phyloP scores from a whole-genome alignment of 2,113 vertebrate species.

The Mellivora capensis region DNA sequence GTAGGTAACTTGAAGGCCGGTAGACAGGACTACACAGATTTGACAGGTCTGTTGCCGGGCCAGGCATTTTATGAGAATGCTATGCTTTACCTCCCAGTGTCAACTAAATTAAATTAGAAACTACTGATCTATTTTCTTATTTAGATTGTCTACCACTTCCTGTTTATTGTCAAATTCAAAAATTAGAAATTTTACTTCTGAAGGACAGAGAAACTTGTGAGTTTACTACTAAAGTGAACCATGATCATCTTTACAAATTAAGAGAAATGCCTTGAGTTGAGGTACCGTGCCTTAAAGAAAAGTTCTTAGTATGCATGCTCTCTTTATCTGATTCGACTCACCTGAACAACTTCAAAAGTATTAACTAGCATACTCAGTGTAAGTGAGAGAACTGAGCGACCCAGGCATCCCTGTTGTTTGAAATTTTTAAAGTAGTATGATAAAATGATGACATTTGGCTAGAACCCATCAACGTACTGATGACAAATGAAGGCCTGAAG shows the following conservation, averaged over 20 bases:
- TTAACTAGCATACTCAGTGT: background rate
- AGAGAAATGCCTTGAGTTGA: background rate
- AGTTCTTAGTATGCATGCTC: background rate
- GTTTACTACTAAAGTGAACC: background rate
- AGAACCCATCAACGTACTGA: background rate
- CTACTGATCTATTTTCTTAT: conserved; percentile 10
- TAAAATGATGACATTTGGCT: background rate
- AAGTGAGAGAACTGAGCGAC: background rate
- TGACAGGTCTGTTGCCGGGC: background rate
- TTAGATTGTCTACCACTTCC: conserved; percentile 3
- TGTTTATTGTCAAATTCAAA: background rate
- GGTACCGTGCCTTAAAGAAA: background rate
- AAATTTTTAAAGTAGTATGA: background rate
- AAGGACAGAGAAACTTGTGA: background rate
- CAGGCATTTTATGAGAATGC: background rate
- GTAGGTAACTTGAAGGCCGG: background rate
- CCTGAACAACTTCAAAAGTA: background rate
- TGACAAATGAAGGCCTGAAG: background rate
- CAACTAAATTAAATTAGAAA: conserved; percentile 27
- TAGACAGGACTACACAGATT: background rate
- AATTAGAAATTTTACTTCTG: background rate
- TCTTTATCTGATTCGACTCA: background rate
- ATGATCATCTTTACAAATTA: background rate
- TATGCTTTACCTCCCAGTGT: background rate
- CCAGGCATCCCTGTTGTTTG: background rate